Percentiles rank a stretch among this genome's conserved stretches.
These are phyloP conservation scores for Harlomillsia oculata DNA, from an alignment of 1,140 invertebrate genomes.

Conservation along the genomic window DNA sequence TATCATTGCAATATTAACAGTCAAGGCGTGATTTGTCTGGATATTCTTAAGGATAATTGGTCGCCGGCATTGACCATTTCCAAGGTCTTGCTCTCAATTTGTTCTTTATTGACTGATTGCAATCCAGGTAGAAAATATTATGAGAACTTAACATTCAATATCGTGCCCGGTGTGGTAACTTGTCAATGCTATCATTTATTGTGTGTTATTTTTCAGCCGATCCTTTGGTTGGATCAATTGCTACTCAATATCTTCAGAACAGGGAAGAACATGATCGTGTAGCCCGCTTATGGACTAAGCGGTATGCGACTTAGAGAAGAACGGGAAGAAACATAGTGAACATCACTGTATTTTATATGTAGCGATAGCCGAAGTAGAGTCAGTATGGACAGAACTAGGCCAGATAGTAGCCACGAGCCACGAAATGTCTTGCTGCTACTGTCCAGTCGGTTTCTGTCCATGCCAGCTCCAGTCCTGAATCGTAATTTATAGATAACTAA, in stretches of 20 bases:
- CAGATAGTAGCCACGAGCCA: too few species aligned
- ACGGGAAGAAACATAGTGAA: too few species aligned
- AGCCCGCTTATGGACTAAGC: conserved; percentile 94
- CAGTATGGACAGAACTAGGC: too few species aligned
- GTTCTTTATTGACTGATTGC: conserved; percentile 87
- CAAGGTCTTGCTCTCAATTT: conserved; percentile 88
- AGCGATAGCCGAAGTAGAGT: too few species aligned
- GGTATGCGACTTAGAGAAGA: conserved; percentile 77
- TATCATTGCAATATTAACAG: conserved; percentile 97
- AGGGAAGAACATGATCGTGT: conserved; percentile 95
- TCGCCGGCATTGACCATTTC: conserved; percentile 89
- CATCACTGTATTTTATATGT: too few species aligned
- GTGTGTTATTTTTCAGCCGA: conserved; percentile 58
- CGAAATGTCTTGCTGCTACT: too few species aligned
- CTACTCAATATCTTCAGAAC: conserved; percentile 94
- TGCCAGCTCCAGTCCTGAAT: too few species aligned
- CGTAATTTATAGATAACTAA: too few species aligned
- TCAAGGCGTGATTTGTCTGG: conserved; percentile 89
- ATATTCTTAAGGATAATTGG: conserved; percentile 94
- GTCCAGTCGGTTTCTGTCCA: too few species aligned
- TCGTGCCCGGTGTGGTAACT: too few species aligned
- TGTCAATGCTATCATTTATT: conserved; percentile 21
- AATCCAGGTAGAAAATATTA: conserved; percentile 91
- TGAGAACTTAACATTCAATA: background rate
- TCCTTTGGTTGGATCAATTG: conserved; percentile 94